Conservation (phyloP, 1,140 invertebrate genomes). For the Leptopilina clavipes region DNA sequence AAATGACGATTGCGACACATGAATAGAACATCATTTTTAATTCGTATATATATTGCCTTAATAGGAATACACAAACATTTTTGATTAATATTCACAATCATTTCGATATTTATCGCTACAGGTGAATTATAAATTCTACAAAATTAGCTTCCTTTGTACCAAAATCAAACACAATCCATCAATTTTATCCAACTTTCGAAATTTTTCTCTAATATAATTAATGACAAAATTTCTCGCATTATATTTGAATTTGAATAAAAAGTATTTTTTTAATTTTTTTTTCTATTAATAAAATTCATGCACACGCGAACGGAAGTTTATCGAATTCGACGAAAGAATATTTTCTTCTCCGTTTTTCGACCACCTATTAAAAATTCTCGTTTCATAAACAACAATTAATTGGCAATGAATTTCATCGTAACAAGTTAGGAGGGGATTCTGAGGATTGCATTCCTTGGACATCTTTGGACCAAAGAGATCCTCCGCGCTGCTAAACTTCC, state of each 20-base stretch:
- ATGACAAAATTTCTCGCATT: too few relatives aligned
- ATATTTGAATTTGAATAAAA: too few relatives aligned
- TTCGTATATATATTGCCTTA: not conserved
- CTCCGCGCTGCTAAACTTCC: not conserved
- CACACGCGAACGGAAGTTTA: conserved; percentile 10
- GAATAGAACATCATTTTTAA: not conserved
- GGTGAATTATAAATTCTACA: too few relatives aligned
- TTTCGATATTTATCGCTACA: not conserved
- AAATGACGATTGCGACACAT: conserved; percentile 12
- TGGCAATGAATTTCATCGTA: conserved; percentile 31
- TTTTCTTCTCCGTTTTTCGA: conserved; percentile 48
- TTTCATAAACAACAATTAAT: conserved; percentile 43
- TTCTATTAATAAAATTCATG: too few relatives aligned
- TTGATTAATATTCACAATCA: not conserved
- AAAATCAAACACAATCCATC: too few relatives aligned
- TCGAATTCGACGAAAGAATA: conserved; percentile 39
- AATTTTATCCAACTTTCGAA: too few relatives aligned
- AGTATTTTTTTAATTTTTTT: too few relatives aligned
- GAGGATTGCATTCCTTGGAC: conserved; percentile 11
- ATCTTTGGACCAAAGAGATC: not conserved
- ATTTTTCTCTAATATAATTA: too few relatives aligned
- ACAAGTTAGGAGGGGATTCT: not conserved
- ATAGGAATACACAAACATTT: not conserved
- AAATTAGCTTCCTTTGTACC: too few relatives aligned
- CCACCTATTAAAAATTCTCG: conserved; percentile 57